Evolutionary conservation across 2,797 vertebrate genomes (phyloP).

Genomic region (Lemur catta): DNA sequence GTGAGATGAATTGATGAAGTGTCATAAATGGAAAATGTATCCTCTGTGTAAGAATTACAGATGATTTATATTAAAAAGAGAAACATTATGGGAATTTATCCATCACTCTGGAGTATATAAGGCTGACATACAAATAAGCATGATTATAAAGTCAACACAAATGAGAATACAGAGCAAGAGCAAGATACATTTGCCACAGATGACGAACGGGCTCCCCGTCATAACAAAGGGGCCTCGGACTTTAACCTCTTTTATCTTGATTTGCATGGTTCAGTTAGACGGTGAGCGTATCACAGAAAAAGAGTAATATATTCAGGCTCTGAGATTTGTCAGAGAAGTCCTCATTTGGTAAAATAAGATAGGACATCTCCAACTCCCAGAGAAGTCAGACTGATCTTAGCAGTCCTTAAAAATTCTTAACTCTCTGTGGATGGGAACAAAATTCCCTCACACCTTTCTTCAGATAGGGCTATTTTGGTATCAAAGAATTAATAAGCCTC

Average conservation of each 20-base stretch:
- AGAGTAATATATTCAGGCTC: not conserved
- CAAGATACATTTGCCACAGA: too few relatives aligned
- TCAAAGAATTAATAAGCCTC: conserved; percentile 34
- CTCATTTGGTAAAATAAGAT: not conserved
- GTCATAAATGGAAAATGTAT: not conserved
- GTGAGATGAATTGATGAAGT: not conserved
- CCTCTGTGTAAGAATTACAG: not conserved
- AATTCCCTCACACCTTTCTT: conserved; percentile 25
- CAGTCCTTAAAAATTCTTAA: conserved; percentile 23
- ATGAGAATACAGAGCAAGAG: not conserved
- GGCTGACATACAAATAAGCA: not conserved
- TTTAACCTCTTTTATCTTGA: not conserved
- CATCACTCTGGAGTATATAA: not conserved
- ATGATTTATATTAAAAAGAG: conserved; percentile 17
- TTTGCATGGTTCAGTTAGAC: conserved; percentile 14
- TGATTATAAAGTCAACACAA: conserved; percentile 9
- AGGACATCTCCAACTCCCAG: not conserved
- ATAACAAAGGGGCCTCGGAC: too few relatives aligned
- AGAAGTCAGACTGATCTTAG: not conserved
- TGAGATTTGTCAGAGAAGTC: not conserved
- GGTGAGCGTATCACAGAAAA: not conserved
- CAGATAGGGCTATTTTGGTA: conserved; percentile 6
- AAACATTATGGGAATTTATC: not conserved
- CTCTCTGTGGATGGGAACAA: not conserved
- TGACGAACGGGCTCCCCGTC: accelerated